Evolutionary conservation across 2,113 vertebrate genomes (phyloP), one percentile per base, ranked within the genome.

Genomic region (Mesitornis unicolor): DNA sequence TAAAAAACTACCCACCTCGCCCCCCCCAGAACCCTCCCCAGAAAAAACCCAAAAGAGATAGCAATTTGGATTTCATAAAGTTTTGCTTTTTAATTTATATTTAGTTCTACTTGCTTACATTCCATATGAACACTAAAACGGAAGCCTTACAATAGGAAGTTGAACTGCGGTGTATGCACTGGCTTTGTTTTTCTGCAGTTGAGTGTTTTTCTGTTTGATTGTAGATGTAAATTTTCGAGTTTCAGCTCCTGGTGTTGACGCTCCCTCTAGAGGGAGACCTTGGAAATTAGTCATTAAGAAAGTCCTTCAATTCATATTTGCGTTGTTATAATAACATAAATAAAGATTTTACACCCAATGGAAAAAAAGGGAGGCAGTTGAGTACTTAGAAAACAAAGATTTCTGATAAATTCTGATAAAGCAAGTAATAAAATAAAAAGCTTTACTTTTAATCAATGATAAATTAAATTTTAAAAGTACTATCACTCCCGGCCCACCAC

Each of bases 241-340:
- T 87, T 93, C 51, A 56, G 60, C 74, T 95, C 15, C 33, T 88
- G 75, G 45, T 96, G 42, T 57, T 77, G 70, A 48, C 86, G 35
- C 96, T 94, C 95, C 95, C 88, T 93, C 96, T 96, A 96, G 90
- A 93, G 95, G 94, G 50, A 83, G 45, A 73, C 10, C 38, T 50
- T 88, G 85, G 67, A 73, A 87, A 69, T 53, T 20, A 19, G 12
- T 85, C 21, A 12, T 47, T 33, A 35, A 35, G 25, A 48, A 76
- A 71, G 35, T 60, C 28, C 10, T 65, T 31, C n/a, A 53, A 31
- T 7, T 25, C 59, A 5, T 64, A 25, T 29, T 84, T 89, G 3
- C 0, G 0, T 28, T 61, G 6, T 50, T 83, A 60, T 60, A 92
- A 47, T 59, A 60, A 17, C 47, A 35, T 16, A 35, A 64, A 43